Conservation (phyloP, 2,797 vertebrate genomes). For the Megaceryle alcyon region DNA sequence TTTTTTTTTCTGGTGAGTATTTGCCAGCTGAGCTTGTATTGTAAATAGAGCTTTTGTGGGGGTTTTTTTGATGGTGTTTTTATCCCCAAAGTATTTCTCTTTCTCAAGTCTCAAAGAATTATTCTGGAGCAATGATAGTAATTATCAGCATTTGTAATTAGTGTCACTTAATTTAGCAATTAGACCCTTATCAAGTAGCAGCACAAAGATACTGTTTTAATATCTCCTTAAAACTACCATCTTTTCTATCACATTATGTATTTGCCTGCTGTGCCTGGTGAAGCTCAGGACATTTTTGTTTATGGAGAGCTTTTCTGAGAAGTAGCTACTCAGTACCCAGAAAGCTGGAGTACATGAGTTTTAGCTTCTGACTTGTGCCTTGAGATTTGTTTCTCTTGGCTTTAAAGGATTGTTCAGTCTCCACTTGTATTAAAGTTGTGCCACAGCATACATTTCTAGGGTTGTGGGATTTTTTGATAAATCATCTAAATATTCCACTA, state of each 20-base stretch:
- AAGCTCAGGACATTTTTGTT: neutral
- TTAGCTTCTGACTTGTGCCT: conserved; percentile 5
- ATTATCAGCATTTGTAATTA: neutral
- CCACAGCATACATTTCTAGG: neutral
- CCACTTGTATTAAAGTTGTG: neutral
- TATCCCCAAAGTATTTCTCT: neutral
- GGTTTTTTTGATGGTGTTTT: neutral
- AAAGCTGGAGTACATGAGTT: neutral
- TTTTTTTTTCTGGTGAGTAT: neutral
- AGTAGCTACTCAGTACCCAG: neutral
- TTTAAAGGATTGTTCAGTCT: neutral
- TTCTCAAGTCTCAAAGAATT: neutral
- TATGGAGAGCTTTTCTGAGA: conserved; percentile 14
- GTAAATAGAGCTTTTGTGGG: neutral
- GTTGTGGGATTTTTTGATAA: neutral
- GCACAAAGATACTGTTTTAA: conserved; percentile 8
- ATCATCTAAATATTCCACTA: neutral
- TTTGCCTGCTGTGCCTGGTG: neutral
- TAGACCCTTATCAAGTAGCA: neutral
- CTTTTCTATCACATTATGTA: neutral
- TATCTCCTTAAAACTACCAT: neutral
- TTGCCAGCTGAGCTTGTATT: neutral
- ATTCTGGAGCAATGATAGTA: neutral
- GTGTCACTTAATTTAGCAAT: neutral
- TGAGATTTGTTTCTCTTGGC: neutral